phyloP scores from a whole-genome alignment of 2,888 invertebrate genomes.

The Notocelia uddmanniana region DNA sequence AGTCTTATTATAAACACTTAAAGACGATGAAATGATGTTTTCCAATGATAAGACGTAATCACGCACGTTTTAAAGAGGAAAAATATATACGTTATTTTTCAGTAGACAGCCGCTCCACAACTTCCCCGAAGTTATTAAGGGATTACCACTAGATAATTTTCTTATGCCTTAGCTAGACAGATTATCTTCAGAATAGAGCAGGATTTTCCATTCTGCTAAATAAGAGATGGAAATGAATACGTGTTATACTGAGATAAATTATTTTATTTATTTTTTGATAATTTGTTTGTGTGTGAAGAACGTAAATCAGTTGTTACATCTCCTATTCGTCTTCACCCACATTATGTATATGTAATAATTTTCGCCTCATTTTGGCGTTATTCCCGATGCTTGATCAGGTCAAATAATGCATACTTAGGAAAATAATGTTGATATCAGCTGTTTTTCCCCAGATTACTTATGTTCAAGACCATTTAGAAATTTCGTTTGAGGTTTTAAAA shows the following conservation, averaged over 20 bases:
- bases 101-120: not conserved
- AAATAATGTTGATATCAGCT: not conserved
- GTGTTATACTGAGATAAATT: too few species aligned
- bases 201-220: not conserved
- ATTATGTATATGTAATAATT: not conserved
- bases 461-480: too few species aligned
- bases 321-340: too few species aligned
- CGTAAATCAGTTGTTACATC: not conserved
- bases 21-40: conserved; percentile 41
- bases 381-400: not conserved
- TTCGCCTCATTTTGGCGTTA: not conserved
- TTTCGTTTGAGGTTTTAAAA: too few species aligned
- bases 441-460: not conserved
- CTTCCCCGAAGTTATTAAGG: not conserved
- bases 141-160: not conserved
- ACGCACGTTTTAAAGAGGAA: conserved; percentile 25
- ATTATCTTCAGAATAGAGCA: not conserved
- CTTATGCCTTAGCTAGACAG: too few species aligned
- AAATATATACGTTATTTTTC: not conserved
- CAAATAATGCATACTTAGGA: not conserved
- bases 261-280: too few species aligned
- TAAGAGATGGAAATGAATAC: not conserved
- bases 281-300: too few species aligned
- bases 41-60: conserved; percentile 29
- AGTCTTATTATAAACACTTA: conserved; percentile 47